phyloP scores from a whole-genome alignment of 1,140 invertebrate genomes.

The Drepana arcuata region DNA sequence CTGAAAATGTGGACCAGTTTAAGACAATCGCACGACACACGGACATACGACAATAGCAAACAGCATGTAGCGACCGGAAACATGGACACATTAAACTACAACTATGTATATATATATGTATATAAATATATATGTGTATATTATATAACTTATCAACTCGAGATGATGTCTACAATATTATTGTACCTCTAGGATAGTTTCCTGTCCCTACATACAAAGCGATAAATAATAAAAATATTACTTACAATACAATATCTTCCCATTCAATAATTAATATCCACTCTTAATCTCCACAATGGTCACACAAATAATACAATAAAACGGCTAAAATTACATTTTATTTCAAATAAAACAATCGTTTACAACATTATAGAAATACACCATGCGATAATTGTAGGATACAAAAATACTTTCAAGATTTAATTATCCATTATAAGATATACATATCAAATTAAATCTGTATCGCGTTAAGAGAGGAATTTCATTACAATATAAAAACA shows the following conservation, averaged over 20 bases:
- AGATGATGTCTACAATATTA: no score
- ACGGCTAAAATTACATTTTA: slow-evolving; percentile 61
- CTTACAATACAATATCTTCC: no score
- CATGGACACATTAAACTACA: slow-evolving; percentile 16
- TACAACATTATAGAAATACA: slow-evolving; percentile 45
- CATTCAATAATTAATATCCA: slow-evolving; percentile 24
- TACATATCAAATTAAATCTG: no score
- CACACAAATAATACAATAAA: slow-evolving; percentile 26
- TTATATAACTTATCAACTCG: no score
- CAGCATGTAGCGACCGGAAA: slow-evolving; percentile 67
- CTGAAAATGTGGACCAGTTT: slow-evolving; percentile 74
- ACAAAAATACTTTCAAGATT: slow-evolving; percentile 62
- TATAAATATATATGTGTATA: slow-evolving; percentile 13
- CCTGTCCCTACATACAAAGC: slow-evolving; percentile 57
- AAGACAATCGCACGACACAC: slow-evolving; percentile 53
- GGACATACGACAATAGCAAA: slow-evolving; percentile 51
- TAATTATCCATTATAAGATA: no score
- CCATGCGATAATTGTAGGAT: slow-evolving; percentile 53
- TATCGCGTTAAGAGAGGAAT: slow-evolving; percentile 6
- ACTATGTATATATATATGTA: slow-evolving; percentile 10
- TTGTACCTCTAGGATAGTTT: slow-evolving; percentile 57
- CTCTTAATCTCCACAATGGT: slow-evolving; percentile 6
- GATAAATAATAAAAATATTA: slow-evolving; percentile 33
- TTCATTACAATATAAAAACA: slow-evolving; percentile 16
- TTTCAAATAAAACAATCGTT: slow-evolving; percentile 49